These are phyloP conservation scores for Resseliella maxima DNA, from an alignment of 2,888 invertebrate species.

Conservation along the genomic window DNA sequence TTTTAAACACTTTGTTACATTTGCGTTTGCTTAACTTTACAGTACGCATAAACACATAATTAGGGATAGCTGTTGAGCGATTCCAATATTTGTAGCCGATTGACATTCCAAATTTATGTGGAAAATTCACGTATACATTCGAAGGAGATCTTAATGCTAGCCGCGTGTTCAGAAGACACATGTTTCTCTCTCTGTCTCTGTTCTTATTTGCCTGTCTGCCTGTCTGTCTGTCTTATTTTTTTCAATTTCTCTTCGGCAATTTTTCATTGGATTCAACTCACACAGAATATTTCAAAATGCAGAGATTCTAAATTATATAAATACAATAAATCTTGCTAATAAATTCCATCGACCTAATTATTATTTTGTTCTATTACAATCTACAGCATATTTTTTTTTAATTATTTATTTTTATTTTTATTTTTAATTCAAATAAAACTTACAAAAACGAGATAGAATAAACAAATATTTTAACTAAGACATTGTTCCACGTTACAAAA, in stretches of 20 bases:
- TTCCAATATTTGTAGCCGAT: background rate
- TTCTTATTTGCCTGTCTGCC: background rate
- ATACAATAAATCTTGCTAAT: background rate
- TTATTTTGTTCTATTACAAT: background rate
- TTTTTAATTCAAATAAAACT: background rate
- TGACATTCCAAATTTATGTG: background rate
- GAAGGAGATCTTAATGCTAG: background rate
- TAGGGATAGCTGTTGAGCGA: background rate
- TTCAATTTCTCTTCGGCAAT: too few relatives aligned
- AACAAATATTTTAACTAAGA: background rate
- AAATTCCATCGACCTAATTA: conserved; percentile 28
- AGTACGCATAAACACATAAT: background rate
- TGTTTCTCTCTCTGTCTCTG: background rate
- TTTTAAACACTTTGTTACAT: background rate
- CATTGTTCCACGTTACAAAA: background rate
- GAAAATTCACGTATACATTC: background rate
- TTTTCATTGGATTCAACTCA: background rate
- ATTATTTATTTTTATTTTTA: background rate
- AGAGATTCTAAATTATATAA: conserved; percentile 2
- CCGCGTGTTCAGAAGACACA: background rate
- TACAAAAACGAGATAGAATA: conserved; percentile 12
- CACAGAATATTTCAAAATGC: background rate
- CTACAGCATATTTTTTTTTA: conserved; percentile 19
- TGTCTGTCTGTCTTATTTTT: background rate
- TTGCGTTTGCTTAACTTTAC: background rate